Evolutionary conservation across 2,797 vertebrate species (phyloP).

Genomic region (Ibycter americanus): DNA sequence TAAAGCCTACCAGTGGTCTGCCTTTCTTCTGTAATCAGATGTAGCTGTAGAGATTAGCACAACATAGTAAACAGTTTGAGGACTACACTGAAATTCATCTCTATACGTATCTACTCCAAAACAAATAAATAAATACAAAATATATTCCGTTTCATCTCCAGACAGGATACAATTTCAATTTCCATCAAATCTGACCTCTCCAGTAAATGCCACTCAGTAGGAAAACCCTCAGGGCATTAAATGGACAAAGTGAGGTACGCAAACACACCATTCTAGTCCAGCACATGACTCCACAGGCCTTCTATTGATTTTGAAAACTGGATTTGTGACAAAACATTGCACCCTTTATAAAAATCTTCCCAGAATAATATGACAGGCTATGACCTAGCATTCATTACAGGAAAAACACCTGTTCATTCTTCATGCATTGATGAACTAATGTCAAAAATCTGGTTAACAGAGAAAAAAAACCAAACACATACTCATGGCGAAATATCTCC

Average conservation of each 20-base stretch:
- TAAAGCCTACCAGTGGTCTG: background rate
- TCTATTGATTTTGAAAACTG: background rate
- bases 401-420: background rate
- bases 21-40: slow-evolving; percentile 20
- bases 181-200: background rate
- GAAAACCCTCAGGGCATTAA: background rate
- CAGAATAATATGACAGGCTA: background rate
- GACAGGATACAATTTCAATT: background rate
- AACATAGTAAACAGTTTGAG: background rate
- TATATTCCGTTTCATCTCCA: background rate
- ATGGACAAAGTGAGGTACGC: background rate
- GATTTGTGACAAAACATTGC: background rate
- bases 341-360: background rate
- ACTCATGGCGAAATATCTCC: background rate
- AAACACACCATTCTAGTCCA: background rate
- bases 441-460: background rate
- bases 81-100: slow-evolving; percentile 1
- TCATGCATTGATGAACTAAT: background rate
- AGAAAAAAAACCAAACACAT: background rate
- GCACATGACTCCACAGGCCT: background rate
- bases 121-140: background rate
- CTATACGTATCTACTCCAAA: background rate
- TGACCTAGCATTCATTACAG: background rate
- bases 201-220: background rate
- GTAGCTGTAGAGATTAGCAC: slow-evolving; percentile 21